These are phyloP conservation scores for Plusia festucae DNA, from an alignment of 2,888 invertebrate species.

Conservation along the genomic window DNA sequence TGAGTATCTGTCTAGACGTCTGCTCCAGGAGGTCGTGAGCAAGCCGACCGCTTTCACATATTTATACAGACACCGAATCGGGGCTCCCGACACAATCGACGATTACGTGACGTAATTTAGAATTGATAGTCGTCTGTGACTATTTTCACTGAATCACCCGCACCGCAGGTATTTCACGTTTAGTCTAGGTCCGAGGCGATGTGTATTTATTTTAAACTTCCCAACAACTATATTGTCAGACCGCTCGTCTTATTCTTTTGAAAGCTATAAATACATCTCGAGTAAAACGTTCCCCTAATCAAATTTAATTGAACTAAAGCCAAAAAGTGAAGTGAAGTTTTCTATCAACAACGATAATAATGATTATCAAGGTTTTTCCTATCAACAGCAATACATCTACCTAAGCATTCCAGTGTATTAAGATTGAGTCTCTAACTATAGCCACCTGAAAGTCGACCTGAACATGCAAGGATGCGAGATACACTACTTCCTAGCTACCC, in stretches of 20 bases:
- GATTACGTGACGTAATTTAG: conserved; percentile 78
- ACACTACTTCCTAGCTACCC: background rate
- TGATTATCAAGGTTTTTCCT: too few relatives aligned
- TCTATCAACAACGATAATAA: too few relatives aligned
- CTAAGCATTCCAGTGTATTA: too few relatives aligned
- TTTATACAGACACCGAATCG: conserved; percentile 74
- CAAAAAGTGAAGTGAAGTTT: background rate
- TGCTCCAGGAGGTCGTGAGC: conserved; percentile 84
- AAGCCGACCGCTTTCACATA: conserved; percentile 81
- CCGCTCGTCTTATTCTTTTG: conserved; percentile 39
- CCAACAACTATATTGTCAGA: conserved; percentile 52
- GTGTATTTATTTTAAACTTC: conserved; percentile 58
- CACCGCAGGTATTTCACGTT: conserved; percentile 54
- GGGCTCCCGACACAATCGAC: conserved; percentile 69
- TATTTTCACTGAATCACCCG: conserved; percentile 64
- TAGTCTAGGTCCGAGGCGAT: conserved; percentile 46
- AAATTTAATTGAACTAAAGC: background rate
- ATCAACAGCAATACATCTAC: too few relatives aligned
- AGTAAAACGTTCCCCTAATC: background rate
- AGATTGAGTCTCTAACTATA: background rate
- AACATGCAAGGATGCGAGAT: too few relatives aligned
- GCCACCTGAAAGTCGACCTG: background rate
- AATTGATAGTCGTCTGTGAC: conserved; percentile 69
- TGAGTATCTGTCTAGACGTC: conserved; percentile 86
- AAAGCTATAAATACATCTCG: conserved; percentile 36